These are phyloP conservation scores for Microplitis mediator DNA, from an alignment of 1,140 invertebrate genomes.

Conservation along the genomic window DNA sequence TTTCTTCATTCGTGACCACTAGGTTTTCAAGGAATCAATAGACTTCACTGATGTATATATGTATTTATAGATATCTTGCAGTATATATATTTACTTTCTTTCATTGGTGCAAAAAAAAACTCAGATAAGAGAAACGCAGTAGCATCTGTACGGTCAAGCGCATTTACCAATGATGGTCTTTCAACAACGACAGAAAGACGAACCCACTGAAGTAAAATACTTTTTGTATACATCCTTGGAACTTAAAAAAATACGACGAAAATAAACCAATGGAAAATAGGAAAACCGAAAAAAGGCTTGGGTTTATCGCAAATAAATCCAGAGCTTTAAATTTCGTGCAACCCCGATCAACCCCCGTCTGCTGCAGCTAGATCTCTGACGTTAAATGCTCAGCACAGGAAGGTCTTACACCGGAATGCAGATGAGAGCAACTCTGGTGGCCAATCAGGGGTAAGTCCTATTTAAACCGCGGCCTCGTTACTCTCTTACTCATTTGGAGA, in stretches of 20 bases:
- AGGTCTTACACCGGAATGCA: not conserved
- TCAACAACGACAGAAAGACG: not conserved
- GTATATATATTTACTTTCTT: not conserved
- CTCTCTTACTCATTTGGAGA: slow-evolving; percentile 19
- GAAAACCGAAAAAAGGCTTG: not conserved
- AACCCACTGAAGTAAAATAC: not conserved
- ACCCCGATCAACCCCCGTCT: not conserved
- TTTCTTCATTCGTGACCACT: slow-evolving; percentile 1
- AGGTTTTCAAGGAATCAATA: not conserved
- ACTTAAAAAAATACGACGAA: not conserved
- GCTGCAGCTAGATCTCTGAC: slow-evolving; percentile 27
- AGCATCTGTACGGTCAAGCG: not conserved
- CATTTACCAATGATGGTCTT: slow-evolving; percentile 1
- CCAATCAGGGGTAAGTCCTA: slow-evolving; percentile 57
- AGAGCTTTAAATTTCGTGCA: slow-evolving; percentile 45
- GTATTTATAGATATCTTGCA: not conserved
- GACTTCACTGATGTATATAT: slow-evolving; percentile 9
- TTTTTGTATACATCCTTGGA: slow-evolving; percentile 12
- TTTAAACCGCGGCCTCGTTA: slow-evolving; percentile 49
- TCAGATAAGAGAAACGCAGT: not conserved
- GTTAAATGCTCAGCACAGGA: slow-evolving; percentile 1
- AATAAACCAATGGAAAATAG: not conserved
- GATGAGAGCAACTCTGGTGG: slow-evolving; percentile 31
- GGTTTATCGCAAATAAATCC: slow-evolving; percentile 41
- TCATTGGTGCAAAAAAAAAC: not conserved